Conservation (phyloP, 1,140 invertebrate species). For the Eumeta japonica region DNA sequence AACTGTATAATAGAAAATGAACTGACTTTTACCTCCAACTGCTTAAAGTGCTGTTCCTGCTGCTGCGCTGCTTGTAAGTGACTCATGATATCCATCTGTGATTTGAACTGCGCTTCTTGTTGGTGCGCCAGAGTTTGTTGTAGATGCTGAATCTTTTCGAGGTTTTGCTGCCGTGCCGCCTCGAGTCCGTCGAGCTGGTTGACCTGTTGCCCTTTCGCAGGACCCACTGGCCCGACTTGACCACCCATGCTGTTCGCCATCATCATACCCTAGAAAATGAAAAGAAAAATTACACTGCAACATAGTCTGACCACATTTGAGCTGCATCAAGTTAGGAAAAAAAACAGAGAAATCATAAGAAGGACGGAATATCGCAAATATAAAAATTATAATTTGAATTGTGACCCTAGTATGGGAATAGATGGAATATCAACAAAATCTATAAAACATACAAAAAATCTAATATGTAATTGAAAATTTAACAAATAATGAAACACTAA, state of each 20-base stretch:
- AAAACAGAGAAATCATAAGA: no score
- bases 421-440: no score
- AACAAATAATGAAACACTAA: no score
- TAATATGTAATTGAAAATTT: no score
- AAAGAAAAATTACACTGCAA: no score
- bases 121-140: conserved; percentile 72
- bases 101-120: conserved; percentile 74
- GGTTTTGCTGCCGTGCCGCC: conserved; percentile 46
- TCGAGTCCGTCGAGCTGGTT: conserved; percentile 45
- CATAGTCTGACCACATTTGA: no score
- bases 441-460: no score
- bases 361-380: no score
- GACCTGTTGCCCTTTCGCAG: conserved; percentile 25
- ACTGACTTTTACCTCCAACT: conserved; percentile 70
- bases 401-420: no score
- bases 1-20: no score
- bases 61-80: conserved; percentile 75
- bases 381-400: no score
- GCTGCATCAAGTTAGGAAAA: no score
- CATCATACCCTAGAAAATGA: conserved; percentile 34
- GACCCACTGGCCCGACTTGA: conserved; percentile 14
- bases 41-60: conserved; percentile 75
- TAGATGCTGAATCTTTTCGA: conserved; percentile 59
- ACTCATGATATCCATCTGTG: conserved; percentile 67
- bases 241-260: conserved; percentile 28